Evolutionary conservation across 2,797 vertebrate genomes (phyloP).

Genomic region (Thripadectes ignobilis): DNA sequence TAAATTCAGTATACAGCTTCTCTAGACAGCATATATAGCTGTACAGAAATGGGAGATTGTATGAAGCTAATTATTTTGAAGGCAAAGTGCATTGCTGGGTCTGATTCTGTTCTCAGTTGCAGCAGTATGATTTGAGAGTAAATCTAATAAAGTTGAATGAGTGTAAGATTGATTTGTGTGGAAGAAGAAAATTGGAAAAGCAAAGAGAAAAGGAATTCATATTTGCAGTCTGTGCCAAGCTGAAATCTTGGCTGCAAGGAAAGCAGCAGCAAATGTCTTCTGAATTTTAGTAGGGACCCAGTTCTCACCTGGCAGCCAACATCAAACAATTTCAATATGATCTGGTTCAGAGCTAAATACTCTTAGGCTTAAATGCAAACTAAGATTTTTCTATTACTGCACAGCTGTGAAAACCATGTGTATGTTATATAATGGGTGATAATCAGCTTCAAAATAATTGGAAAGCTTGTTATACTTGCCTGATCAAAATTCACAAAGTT

Average conservation of each 20-base stretch:
- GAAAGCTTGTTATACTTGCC: background rate
- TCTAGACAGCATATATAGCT: background rate
- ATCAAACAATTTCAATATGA: background rate
- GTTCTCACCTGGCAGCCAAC: background rate
- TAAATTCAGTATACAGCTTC: background rate
- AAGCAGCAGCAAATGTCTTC: background rate
- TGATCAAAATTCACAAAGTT: constrained; percentile 15
- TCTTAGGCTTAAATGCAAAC: background rate
- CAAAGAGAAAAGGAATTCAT: background rate
- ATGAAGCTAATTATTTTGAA: background rate
- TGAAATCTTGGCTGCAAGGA: background rate
- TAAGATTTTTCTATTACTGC: background rate
- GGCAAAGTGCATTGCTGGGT: background rate
- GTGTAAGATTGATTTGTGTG: background rate
- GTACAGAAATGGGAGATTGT: background rate
- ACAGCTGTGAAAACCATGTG: background rate
- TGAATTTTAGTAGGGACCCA: background rate
- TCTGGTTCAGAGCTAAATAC: background rate
- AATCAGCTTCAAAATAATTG: background rate
- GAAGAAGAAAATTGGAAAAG: background rate
- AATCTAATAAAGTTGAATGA: constrained; percentile 2
- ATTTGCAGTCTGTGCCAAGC: background rate
- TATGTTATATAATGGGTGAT: background rate
- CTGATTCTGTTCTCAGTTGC: constrained; percentile 51
- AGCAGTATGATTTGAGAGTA: background rate